Evolutionary conservation across 2,888 invertebrate genomes (phyloP).

Genomic region (Himalopsyche kuldschensis): DNA sequence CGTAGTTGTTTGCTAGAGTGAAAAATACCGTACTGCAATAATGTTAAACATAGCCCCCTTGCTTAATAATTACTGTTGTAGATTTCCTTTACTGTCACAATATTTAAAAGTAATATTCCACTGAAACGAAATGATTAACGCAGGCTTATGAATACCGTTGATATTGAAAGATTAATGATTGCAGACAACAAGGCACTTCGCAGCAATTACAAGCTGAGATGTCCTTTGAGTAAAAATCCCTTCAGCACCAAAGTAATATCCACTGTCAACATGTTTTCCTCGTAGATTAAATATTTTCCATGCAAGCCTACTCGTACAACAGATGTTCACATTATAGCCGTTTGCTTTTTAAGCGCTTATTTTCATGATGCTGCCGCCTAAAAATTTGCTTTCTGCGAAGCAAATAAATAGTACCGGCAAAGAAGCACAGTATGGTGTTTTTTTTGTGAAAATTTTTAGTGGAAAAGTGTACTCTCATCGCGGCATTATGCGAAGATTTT

Average conservation of each 20-base stretch:
- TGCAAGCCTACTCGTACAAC: slow-evolving; percentile 15
- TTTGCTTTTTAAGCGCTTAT: slow-evolving; percentile 33
- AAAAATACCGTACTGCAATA: too few species aligned
- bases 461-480: background rate
- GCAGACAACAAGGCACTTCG: background rate
- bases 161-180: background rate
- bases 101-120: too few species aligned
- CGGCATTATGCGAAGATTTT: background rate
- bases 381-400: background rate
- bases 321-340: slow-evolving; percentile 31
- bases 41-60: too few species aligned
- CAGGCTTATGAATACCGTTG: too few species aligned
- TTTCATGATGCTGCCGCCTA: slow-evolving; percentile 5
- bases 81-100: too few species aligned
- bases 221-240: slow-evolving; percentile 17
- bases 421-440: background rate
- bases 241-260: slow-evolving; percentile 20
- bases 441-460: background rate
- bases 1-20: too few species aligned
- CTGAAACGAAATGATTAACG: too few species aligned
- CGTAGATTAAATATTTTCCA: slow-evolving; percentile 32
- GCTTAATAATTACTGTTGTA: too few species aligned
- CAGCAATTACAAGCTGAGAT: slow-evolving; percentile 9
- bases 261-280: slow-evolving; percentile 26
- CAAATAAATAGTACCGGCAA: background rate